phyloP scores from a whole-genome alignment of 2,888 invertebrate genomes.

The Phoenoteleia sp. region DNA sequence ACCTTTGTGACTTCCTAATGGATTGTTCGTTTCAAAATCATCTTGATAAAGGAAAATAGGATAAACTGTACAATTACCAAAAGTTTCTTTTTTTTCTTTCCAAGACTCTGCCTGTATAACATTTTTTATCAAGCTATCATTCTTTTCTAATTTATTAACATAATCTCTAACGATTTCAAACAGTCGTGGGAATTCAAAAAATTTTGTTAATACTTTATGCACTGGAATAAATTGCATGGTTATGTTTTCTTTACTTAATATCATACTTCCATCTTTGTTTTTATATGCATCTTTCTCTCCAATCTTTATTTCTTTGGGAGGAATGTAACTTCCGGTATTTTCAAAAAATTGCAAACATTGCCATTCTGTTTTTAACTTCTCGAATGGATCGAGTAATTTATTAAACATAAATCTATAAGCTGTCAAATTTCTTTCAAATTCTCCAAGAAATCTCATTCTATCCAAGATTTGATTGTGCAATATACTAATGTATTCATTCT shows the following conservation, averaged over 20 bases:
- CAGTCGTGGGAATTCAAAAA: constrained; percentile 49
- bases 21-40: constrained; percentile 69
- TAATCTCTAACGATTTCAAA: constrained; percentile 33
- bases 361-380: background rate
- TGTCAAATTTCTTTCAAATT: background rate
- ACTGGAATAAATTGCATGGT: constrained; percentile 52
- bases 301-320: background rate
- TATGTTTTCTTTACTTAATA: background rate
- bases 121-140: constrained; percentile 30
- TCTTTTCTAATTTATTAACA: constrained; percentile 21
- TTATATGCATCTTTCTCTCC: background rate
- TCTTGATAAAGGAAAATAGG: constrained; percentile 65
- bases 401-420: background rate
- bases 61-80: constrained; percentile 27
- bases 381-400: background rate
- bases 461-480: background rate
- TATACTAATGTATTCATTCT: background rate
- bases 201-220: constrained; percentile 32
- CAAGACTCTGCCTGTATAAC: constrained; percentile 46
- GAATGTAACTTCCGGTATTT: background rate
- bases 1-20: constrained; percentile 50
- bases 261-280: background rate
- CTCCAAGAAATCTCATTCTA: background rate
- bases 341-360: constrained; percentile 3
- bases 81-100: constrained; percentile 20